Base-by-base conservation (phyloP, 2,888 invertebrate species). In the Leptinotarsa tumamoca region DNA sequence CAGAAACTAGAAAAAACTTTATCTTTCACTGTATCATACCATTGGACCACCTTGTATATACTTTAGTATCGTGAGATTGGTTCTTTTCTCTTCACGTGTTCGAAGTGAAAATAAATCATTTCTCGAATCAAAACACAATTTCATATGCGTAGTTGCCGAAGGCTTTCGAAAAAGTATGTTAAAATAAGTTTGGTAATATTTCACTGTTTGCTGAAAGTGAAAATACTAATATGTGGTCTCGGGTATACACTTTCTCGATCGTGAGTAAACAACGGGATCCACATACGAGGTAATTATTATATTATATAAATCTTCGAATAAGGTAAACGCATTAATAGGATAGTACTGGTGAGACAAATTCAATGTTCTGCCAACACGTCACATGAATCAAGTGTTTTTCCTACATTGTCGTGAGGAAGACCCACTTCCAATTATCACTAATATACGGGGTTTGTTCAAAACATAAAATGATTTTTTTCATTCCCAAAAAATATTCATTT, bases 181-280 rank as follows among this genome's bases (percentile, higher is more conserved):
- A 23, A 58, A 23, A 58, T 58, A 58, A 27, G 58, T 58, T 58
- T 58, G 58, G 58, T 23, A 58, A 58, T 58, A 58, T 58, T 58
- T 58, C 43, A 27, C 58, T 58, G 23, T 58, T 23, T 23, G 21
- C 10, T 58, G 58, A 58, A 58, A 58, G 58, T 58, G 58, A 58
- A 58, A 58, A 58, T 58, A 21, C 4, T 21, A 23, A 58, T 58
- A 21, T 58, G 23, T 23, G 13, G 23, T 58, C 14, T 58, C 23
- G 23, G 4, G 15, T 23, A 23, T 23, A 58, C 23, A 58, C 58
- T 58, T 58, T 58, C 58, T 23, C 58, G 21, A 58, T 27, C 18
- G 27, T 58, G 58, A 58, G 58, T 58, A 23, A 58, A 27, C 58
- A 23, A 15, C 23, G 23, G 58, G 13, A 18, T 56, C 4, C 14